Evolutionary conservation across 2,113 vertebrate genomes (phyloP).

Genomic region (Lutjanus erythropterus): DNA sequence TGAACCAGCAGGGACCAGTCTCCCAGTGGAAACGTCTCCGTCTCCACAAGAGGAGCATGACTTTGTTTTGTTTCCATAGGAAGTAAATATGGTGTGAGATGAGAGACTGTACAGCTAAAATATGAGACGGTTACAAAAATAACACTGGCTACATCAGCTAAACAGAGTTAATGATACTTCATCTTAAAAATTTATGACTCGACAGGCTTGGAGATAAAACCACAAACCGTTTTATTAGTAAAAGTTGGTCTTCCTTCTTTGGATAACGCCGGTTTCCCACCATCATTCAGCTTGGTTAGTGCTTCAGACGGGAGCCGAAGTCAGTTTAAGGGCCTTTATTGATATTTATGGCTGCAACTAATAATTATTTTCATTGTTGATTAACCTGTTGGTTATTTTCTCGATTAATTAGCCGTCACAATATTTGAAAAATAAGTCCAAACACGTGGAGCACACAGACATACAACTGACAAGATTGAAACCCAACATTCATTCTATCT

Average conservation of each 20-base stretch:
- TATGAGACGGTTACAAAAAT: slow-evolving; percentile 41
- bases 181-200: slow-evolving; percentile 40
- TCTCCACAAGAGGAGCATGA: slow-evolving; percentile 36
- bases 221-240: slow-evolving; percentile 22
- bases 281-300: neutral
- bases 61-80: slow-evolving; percentile 58
- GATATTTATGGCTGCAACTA: no score
- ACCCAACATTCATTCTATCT: no score
- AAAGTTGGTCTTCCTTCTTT: slow-evolving; percentile 3
- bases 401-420: no score
- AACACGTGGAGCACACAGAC: no score
- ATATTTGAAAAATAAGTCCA: no score
- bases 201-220: slow-evolving; percentile 35
- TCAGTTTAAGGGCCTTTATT: neutral
- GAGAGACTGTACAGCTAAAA: slow-evolving; percentile 30
- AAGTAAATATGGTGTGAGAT: slow-evolving; percentile 48
- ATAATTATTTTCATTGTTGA: no score
- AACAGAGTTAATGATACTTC: slow-evolving; percentile 50
- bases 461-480: no score
- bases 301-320: neutral
- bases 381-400: no score
- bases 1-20: slow-evolving; percentile 26
- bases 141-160: slow-evolving; percentile 43
- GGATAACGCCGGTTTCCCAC: slow-evolving; percentile 1
- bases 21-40: slow-evolving; percentile 31